Evolutionary conservation across 2,113 vertebrate species (phyloP).

Genomic region (Haliaeetus leucogaster): DNA sequence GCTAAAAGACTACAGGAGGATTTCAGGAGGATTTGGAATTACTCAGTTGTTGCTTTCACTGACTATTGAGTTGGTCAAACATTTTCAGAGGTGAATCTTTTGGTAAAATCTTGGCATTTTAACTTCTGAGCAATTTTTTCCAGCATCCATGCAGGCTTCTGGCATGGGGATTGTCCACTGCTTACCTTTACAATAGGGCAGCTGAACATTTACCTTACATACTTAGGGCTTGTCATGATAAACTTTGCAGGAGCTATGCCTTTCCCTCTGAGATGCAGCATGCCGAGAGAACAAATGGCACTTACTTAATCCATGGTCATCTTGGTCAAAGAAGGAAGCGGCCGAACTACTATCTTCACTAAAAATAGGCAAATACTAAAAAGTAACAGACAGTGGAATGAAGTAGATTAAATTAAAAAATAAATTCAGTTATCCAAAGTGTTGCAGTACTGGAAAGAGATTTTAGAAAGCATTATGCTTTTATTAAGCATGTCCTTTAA

Average conservation of each 20-base stretch:
- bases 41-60: background rate
- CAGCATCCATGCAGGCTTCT: background rate
- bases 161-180: background rate
- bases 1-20: background rate
- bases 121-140: background rate
- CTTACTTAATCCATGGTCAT: background rate
- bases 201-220: background rate
- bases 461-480: background rate
- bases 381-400: background rate
- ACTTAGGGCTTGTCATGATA: background rate
- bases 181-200: background rate
- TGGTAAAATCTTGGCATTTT: background rate
- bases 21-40: background rate
- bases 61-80: background rate
- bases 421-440: background rate
- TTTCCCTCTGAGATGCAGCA: background rate
- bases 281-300: background rate
- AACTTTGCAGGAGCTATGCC: background rate
- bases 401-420: background rate
- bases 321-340: background rate
- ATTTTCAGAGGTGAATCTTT: background rate
- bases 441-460: background rate
- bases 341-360: background rate
- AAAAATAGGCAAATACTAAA: background rate
- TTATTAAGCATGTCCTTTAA: background rate